Base-by-base conservation (phyloP, 2,888 invertebrate genomes). In the Rotaria sp. region DNA sequence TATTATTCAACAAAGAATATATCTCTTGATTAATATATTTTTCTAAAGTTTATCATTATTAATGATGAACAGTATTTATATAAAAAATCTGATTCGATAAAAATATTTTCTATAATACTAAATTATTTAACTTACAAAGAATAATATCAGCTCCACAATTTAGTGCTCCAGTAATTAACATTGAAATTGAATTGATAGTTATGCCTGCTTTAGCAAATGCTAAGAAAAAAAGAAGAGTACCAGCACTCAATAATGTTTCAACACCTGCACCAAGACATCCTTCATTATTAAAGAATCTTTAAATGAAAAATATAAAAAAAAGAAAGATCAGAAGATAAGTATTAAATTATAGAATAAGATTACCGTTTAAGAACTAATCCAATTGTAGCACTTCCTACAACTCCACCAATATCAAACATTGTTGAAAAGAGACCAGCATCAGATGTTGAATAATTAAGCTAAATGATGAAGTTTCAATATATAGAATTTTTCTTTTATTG, bases 401-500 rank as follows among this genome's bases (percentile, higher is more conserved):
- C 91, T 35, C 92, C 92, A n/a, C 92, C 92, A 52, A 92, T 89
- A 88, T 92, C 92, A 89, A 92, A 92, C 35, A 90, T 89, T 7
- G 92, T 91, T 38, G 92, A 91, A 88, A 92, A 90, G 88, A 91
- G 87, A 8, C 92, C 92, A 38, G 92, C 92, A 87, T 90, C 89
- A 84, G 90, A 89, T 88, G 90, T 90, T 2, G 90, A 89, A 88
- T 92, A 92, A 55, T 90, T 88, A 57, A 92, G 88, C 89, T 91
- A 88, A 50, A 50, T 50, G 50, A 50, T 13, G 15, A 50, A 45
- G 45, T 13, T 11, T 50, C 18, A 50, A 18, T 18, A 18, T 15
- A 50, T 1, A 18, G 50, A 13, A 13, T 18, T 15, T 50, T 13
- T 18, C 2, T 50, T 50, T 50, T 18, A 13, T 18, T 50, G 18